Conservation (phyloP, 2,797 vertebrate species). For the Chloroceryle amazona region DNA sequence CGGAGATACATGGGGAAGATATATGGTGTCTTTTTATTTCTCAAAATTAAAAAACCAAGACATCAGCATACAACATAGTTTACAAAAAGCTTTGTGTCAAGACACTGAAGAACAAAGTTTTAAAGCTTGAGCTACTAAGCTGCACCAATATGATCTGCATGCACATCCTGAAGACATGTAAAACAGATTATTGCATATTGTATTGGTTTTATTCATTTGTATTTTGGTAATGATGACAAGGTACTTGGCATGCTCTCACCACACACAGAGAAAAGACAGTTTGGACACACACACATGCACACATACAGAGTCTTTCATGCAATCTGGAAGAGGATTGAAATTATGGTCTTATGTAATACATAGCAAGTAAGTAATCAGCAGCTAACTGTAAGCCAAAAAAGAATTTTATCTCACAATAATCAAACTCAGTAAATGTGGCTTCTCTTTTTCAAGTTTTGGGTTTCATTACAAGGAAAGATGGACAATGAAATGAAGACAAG, state of each 20-base stretch:
- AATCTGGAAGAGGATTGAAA: neutral
- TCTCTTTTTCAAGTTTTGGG: neutral
- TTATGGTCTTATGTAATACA: neutral
- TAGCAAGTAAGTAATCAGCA: neutral
- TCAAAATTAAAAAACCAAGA: neutral
- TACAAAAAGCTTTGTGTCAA: neutral
- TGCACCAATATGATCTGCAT: neutral
- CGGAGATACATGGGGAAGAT: neutral
- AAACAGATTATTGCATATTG: neutral
- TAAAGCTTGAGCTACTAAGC: neutral
- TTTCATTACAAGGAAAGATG: neutral
- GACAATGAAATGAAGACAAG: neutral
- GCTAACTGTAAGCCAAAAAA: neutral
- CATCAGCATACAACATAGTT: neutral
- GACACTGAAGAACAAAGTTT: neutral
- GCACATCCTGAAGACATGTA: neutral
- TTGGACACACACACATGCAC: neutral
- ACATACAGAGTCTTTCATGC: neutral
- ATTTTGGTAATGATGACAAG: neutral
- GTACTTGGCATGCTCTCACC: neutral
- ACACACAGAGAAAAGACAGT: neutral
- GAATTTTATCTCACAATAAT: slow-evolving; percentile 33
- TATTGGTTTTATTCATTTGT: neutral
- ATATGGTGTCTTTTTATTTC: rapidly evolving
- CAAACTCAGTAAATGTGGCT: neutral